phyloP scores from a whole-genome alignment of 2,113 vertebrate genomes.

The Leiothrix lutea region DNA sequence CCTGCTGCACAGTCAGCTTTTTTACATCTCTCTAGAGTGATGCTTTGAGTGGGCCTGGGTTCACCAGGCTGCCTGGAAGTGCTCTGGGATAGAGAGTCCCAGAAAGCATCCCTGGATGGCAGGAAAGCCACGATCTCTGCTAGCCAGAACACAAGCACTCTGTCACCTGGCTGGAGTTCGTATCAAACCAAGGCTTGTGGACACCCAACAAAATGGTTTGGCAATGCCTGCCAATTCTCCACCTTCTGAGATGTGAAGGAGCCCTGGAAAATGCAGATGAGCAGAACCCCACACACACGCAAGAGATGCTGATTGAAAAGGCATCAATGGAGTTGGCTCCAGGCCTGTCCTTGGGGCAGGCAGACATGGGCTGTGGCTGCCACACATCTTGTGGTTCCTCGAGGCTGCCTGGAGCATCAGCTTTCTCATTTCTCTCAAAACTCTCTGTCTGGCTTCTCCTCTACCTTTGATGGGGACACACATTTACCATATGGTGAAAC shows the following conservation, averaged over 20 bases:
- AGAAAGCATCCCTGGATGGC: not conserved
- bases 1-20: not conserved
- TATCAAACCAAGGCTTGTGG: not conserved
- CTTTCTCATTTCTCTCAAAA: not conserved
- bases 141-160: not conserved
- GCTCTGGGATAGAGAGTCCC: not conserved
- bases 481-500: not conserved
- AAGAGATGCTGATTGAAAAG: not conserved
- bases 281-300: accelerated
- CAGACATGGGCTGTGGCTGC: not conserved
- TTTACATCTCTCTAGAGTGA: not conserved
- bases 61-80: not conserved
- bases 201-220: not conserved
- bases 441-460: not conserved
- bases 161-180: not conserved
- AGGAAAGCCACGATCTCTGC: not conserved
- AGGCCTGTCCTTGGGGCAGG: not conserved
- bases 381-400: accelerated
- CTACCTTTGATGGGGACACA: not conserved
- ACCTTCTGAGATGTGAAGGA: not conserved
- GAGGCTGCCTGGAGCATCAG: not conserved
- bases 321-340: not conserved
- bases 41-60: not conserved
- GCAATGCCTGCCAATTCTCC: not conserved
- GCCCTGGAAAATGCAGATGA: accelerated